phyloP scores from a whole-genome alignment of 2,797 vertebrate genomes.

The Lithobates pipiens region DNA sequence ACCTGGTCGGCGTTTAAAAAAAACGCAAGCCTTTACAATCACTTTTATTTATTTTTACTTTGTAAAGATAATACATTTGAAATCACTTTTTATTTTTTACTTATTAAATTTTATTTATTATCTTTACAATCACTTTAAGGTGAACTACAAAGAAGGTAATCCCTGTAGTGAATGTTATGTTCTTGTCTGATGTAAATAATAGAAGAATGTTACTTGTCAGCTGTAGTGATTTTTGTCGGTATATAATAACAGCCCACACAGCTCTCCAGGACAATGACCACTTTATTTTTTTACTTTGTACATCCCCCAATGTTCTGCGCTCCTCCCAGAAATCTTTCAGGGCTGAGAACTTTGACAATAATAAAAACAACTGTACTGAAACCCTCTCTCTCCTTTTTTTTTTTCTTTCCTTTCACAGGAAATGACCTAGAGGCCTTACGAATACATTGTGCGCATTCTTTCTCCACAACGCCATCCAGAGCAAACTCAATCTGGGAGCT shows the following conservation, averaged over 20 bases:
- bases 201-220: too few relatives aligned
- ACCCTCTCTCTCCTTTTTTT: conserved; percentile 62
- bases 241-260: conserved; percentile 3
- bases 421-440: conserved; percentile 98
- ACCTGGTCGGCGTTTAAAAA: too few relatives aligned
- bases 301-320: neutral
- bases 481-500: conserved; percentile 83
- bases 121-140: too few relatives aligned
- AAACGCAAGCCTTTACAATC: too few relatives aligned
- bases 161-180: neutral
- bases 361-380: conserved; percentile 68
- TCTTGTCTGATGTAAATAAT: too few relatives aligned
- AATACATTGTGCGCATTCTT: conserved; percentile 85
- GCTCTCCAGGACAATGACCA: neutral
- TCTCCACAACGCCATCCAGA: conserved; percentile 80
- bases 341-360: neutral
- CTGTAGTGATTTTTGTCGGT: too few relatives aligned
- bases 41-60: too few relatives aligned
- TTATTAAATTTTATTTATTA: too few relatives aligned
- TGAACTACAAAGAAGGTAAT: neutral
- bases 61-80: too few relatives aligned
- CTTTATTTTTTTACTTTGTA: conserved; percentile 27
- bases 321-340: neutral
- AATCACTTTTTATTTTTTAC: too few relatives aligned
- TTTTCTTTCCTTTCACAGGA: conserved; percentile 79